Percentiles rank a stretch among this genome's conserved stretches.
These are phyloP conservation scores for Hypomecis atomaria DNA, from an alignment of 2,888 invertebrate genomes.

Conservation along the genomic window DNA sequence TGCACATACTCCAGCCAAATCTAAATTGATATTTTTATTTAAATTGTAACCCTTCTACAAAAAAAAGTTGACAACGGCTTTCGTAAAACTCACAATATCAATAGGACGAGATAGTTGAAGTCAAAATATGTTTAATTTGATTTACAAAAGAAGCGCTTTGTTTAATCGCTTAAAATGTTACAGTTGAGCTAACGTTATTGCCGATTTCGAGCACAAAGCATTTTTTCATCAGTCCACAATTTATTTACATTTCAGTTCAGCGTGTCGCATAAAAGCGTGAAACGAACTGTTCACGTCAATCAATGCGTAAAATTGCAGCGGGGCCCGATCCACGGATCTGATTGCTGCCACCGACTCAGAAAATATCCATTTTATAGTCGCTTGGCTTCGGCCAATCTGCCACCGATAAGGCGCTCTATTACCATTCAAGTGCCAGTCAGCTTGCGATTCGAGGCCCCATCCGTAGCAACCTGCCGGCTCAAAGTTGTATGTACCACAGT, in stretches of 20 bases:
- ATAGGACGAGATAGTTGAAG: neutral
- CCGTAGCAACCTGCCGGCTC: conserved; percentile 8
- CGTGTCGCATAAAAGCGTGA: conserved; percentile 31
- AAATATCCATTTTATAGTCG: conserved; percentile 52
- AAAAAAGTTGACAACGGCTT: no score
- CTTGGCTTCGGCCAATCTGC: conserved; percentile 38
- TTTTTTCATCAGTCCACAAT: conserved; percentile 7
- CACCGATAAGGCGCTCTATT: conserved; percentile 19
- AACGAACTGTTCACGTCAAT: conserved; percentile 39
- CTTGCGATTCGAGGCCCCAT: conserved; percentile 24
- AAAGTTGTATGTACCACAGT: neutral
- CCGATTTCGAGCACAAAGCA: conserved; percentile 12
- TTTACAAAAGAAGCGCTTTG: neutral
- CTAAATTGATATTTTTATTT: no score
- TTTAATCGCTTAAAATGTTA: conserved; percentile 1
- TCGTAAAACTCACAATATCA: neutral
- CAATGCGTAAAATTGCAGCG: conserved; percentile 51
- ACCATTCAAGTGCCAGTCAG: conserved; percentile 25
- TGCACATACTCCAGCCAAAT: no score
- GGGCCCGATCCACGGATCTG: conserved; percentile 32
- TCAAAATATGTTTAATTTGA: neutral
- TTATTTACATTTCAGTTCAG: conserved; percentile 22
- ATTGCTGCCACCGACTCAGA: conserved; percentile 42
- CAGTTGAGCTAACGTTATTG: conserved; percentile 2
- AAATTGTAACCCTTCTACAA: no score